Evolutionary conservation across 2,888 invertebrate genomes (phyloP).

Genomic region (Ormyrus rosae): DNA sequence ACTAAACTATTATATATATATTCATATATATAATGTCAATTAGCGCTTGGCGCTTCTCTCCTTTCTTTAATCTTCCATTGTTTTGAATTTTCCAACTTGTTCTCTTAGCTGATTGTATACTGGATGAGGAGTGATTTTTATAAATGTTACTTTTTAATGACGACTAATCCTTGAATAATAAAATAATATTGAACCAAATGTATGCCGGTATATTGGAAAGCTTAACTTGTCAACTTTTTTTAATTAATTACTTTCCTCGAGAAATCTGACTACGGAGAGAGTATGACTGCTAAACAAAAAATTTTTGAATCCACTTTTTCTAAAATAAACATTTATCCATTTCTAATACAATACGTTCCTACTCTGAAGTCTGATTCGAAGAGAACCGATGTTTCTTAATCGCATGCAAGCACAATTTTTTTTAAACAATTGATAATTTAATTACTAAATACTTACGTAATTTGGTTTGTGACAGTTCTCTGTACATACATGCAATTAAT

Average conservation of each 20-base stretch:
- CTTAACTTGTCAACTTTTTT: slow-evolving; percentile 31
- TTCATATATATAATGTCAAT: slow-evolving; percentile 33
- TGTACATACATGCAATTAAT: slow-evolving; percentile 70
- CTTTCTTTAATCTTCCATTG: slow-evolving; percentile 40
- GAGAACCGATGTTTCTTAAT: slow-evolving; percentile 46
- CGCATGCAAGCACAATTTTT: slow-evolving; percentile 37
- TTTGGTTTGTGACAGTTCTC: slow-evolving; percentile 66
- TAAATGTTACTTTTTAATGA: slow-evolving; percentile 53
- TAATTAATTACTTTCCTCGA: slow-evolving; percentile 44
- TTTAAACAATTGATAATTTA: slow-evolving; percentile 16
- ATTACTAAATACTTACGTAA: slow-evolving; percentile 33
- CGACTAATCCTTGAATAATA: slow-evolving; percentile 41
- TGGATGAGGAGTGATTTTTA: slow-evolving; percentile 41
- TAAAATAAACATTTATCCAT: slow-evolving; percentile 52
- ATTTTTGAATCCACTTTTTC: slow-evolving; percentile 61
- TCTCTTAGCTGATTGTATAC: slow-evolving; percentile 27
- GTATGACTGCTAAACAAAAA: slow-evolving; percentile 53
- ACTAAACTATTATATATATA: neutral
- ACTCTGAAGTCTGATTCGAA: slow-evolving; percentile 45
- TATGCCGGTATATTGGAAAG: slow-evolving; percentile 23
- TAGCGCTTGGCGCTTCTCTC: slow-evolving; percentile 22
- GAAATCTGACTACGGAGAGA: slow-evolving; percentile 50
- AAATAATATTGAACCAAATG: slow-evolving; percentile 35
- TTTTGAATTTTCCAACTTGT: slow-evolving; percentile 47
- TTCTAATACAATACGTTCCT: slow-evolving; percentile 36